Evolutionary conservation across 35 echinoderm and acorn worm species (phyloP), one percentile per base, ranked within the genome.

Genomic region (Apostichopus californicus): DNA sequence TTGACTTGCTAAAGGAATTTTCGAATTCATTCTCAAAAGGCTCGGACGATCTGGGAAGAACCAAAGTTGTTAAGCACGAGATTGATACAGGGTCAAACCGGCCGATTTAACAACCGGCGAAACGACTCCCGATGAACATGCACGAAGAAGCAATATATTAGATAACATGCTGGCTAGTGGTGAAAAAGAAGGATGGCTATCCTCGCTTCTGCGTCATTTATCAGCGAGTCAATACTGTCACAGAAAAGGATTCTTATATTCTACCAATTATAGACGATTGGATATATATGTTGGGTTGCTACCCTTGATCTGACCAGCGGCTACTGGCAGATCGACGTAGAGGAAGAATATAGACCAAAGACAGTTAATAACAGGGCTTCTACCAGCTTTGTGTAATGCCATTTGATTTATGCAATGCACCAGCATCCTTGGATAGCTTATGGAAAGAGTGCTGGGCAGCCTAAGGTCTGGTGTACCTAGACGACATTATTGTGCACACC

Each of bases 201-300:
- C 26, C 18, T 61, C 21, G 93, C 3, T 94, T 83, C 83, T 94
- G 93, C 57, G 65, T 91, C 5, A 88, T 91, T 56, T 94, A 94
- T 88, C 24, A 87, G 17, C 25, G n/a, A 7, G 55, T 91, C 7
- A 91, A 80, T 59, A 34, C 78, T 56, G 55, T 78, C 18, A 91
- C 75, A 13, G 23, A 54, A 3, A 57, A 79, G 22, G 90, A 91
- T 56, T 54, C 72, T 21, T 58, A 91, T 21, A 46, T 75, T 56
- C 28, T 79, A 15, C 90, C 90, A 7, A 26, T 54, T 5, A 78
- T 80, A 46, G 84, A 87, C 10, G 84, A 87, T 57, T 56, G 15
- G 11, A 21, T 87, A 59, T 18, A 57, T n/a, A 57, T 23, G 56
- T 13, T 87, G 63, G 56, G 17, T 87, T 63, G 6, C 84, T 5